Conservation (phyloP, 92 coral and sea anemone species). For the Pocillopora meandrina region DNA sequence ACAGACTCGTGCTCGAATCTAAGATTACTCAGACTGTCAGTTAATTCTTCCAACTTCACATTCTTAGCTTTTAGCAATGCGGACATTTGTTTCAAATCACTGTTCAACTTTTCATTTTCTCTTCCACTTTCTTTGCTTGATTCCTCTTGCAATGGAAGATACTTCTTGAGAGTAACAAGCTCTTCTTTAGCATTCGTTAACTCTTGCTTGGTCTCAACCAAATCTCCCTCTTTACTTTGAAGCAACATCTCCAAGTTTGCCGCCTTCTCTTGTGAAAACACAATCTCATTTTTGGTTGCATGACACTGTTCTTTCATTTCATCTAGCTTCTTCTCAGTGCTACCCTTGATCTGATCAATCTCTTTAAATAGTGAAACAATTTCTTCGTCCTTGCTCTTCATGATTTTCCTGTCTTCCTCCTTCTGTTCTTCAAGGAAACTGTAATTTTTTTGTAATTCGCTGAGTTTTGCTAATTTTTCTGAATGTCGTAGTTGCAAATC, state of each 20-base stretch:
- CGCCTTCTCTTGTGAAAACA: constrained; percentile 26
- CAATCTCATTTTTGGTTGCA: constrained; percentile 23
- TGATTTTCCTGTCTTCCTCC: constrained; percentile 44
- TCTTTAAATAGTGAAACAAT: constrained; percentile 43
- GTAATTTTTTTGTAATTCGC: constrained; percentile 34
- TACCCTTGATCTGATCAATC: constrained; percentile 26
- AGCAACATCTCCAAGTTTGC: constrained; percentile 35
- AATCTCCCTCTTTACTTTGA: constrained; percentile 39
- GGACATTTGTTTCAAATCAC: constrained; percentile 32
- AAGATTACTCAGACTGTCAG: constrained; percentile 21
- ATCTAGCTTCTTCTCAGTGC: constrained; percentile 51
- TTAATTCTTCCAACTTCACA: constrained; percentile 21
- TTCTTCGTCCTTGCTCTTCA: constrained; percentile 60
- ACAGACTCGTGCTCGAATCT: constrained; percentile 8
- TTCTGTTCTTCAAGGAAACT: constrained; percentile 34
- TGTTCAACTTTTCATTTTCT: constrained; percentile 27
- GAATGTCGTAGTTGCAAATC: constrained; percentile 39
- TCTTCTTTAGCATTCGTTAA: background rate
- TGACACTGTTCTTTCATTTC: constrained; percentile 25
- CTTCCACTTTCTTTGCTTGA: constrained; percentile 22
- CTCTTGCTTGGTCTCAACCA: constrained; percentile 29
- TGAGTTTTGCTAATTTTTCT: constrained; percentile 30
- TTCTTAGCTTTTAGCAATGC: constrained; percentile 37
- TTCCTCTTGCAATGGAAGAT: constrained; percentile 24
- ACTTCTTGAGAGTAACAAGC: constrained; percentile 1